A percentile compares a stretch with the other conserved stretches of the same genome.
phyloP scores from a whole-genome alignment of 1,140 invertebrate genomes.

The Brachionus asplanchnoidis region DNA sequence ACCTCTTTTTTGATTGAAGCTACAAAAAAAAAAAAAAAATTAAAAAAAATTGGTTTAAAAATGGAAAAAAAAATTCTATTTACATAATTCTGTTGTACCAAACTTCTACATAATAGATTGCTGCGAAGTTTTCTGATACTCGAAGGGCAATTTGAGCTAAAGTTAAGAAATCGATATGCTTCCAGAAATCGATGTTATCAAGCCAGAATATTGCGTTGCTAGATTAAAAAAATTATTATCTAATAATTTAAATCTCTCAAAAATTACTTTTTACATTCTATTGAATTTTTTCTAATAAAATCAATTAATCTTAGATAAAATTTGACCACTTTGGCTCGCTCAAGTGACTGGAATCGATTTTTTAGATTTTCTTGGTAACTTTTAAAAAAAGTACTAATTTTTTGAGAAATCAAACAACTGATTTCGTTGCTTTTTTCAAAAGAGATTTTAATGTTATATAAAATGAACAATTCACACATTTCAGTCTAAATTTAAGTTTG shows the following conservation, averaged over 20 bases:
- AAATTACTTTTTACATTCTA: neutral
- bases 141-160: neutral
- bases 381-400: neutral
- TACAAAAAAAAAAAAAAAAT: neutral
- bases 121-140: neutral
- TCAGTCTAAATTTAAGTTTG: neutral
- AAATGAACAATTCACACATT: neutral
- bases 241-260: neutral
- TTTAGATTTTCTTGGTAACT: neutral
- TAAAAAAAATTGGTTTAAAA: neutral
- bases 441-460: neutral
- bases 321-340: neutral
- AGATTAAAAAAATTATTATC: neutral
- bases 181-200: neutral
- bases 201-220: neutral
- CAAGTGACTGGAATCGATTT: neutral
- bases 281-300: neutral
- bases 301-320: neutral
- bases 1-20: neutral
- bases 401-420: no score
- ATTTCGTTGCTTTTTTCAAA: neutral
- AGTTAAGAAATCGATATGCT: neutral
- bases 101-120: neutral
- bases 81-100: constrained; percentile 8
- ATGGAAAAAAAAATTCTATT: neutral